A percentile compares a stretch with the other conserved stretches of the same genome.
Conservation (phyloP, 2,797 vertebrate species). For the Rhinoraja longicauda region DNA sequence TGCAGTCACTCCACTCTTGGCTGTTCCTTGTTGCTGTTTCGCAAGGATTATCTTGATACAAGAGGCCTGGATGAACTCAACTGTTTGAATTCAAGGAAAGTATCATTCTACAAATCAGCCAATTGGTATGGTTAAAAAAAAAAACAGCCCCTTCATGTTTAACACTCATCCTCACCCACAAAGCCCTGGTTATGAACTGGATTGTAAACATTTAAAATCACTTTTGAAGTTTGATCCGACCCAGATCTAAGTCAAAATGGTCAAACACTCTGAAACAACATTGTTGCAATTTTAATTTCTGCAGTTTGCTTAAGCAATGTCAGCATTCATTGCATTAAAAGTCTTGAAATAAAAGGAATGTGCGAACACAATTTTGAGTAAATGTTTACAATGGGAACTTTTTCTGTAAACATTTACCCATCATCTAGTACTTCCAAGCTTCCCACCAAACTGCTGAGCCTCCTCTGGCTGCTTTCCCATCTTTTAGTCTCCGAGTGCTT, state of each 20-base stretch:
- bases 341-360: not conserved
- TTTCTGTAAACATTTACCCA: not conserved
- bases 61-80: not conserved
- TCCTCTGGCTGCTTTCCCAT: slow-evolving; percentile 4
- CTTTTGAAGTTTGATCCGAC: not conserved
- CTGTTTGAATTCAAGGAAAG: not conserved
- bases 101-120: not conserved
- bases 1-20: not conserved
- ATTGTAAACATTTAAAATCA: not conserved
- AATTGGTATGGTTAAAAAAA: not conserved
- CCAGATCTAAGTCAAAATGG: not conserved
- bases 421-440: not conserved
- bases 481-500: not conserved
- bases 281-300: not conserved
- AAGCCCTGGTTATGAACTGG: not conserved
- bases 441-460: not conserved
- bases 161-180: not conserved
- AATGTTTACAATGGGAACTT: not conserved
- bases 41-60: not conserved
- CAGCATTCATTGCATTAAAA: not conserved
- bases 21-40: not conserved
- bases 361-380: not conserved
- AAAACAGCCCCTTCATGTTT: not conserved
- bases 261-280: not conserved
- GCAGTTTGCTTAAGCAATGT: not conserved